phyloP scores from a whole-genome alignment of 2,888 invertebrate species.

The Drosophila barbarae region DNA sequence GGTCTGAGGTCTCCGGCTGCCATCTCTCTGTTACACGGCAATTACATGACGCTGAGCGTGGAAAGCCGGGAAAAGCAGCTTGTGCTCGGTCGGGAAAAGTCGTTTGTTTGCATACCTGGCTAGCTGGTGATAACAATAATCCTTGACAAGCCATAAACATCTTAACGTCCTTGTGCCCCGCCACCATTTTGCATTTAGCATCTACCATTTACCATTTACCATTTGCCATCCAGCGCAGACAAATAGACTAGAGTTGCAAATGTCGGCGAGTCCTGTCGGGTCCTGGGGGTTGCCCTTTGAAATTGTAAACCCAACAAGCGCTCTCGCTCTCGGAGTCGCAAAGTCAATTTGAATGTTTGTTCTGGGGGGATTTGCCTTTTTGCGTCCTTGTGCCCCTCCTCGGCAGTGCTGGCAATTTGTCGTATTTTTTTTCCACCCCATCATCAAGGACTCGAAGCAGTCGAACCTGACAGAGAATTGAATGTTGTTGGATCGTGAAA shows the following conservation, averaged over 20 bases:
- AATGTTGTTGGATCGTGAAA: neutral
- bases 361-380: slow-evolving; percentile 21
- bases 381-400: neutral
- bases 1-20: slow-evolving; percentile 1
- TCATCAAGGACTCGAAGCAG: neutral
- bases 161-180: slow-evolving; percentile 60
- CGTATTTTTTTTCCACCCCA: neutral
- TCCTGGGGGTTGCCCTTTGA: slow-evolving; percentile 31
- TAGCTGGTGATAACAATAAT: slow-evolving; percentile 73
- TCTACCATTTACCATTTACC: neutral
- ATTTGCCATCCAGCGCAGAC: slow-evolving; percentile 48
- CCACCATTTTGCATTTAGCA: slow-evolving; percentile 23
- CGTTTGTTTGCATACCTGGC: slow-evolving; percentile 73
- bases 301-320: slow-evolving; percentile 43
- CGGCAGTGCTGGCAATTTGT: slow-evolving; percentile 1
- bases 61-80: slow-evolving; percentile 36
- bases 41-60: slow-evolving; percentile 58
- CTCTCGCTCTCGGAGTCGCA: slow-evolving; percentile 36
- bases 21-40: slow-evolving; percentile 56
- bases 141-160: slow-evolving; percentile 75
- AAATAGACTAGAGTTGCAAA: slow-evolving; percentile 58
- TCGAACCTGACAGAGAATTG: neutral
- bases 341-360: slow-evolving; percentile 72
- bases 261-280: slow-evolving; percentile 16
- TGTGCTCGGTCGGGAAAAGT: slow-evolving; percentile 7